Conservation (phyloP, 2,113 vertebrate genomes). For the Chloroceryle aenea region DNA sequence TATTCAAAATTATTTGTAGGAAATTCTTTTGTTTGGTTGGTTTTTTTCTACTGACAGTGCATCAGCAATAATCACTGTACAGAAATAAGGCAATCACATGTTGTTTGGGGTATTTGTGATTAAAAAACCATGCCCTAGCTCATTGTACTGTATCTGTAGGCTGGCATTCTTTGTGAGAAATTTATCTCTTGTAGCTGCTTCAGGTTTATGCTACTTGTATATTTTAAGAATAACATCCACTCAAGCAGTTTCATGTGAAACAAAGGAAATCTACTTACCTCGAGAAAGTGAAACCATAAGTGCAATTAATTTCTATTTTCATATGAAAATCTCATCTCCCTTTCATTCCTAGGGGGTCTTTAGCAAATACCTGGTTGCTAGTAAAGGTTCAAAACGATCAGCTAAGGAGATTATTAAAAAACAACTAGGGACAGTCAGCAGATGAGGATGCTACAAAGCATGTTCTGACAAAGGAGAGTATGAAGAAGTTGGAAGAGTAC, state of each 20-base stretch:
- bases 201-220: conserved; percentile 45
- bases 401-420: background rate
- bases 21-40: background rate
- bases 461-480: background rate
- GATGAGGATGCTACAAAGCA: background rate
- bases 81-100: conserved; percentile 49
- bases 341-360: background rate
- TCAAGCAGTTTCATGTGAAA: conserved; percentile 63
- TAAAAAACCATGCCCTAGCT: conserved; percentile 47
- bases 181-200: conserved; percentile 54
- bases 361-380: background rate
- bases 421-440: background rate
- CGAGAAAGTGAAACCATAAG: conserved; percentile 49
- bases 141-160: conserved; percentile 45
- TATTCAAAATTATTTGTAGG: conserved; percentile 53
- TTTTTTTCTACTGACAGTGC: conserved; percentile 25
- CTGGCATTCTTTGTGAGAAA: conserved; percentile 49
- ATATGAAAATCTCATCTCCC: background rate
- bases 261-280: conserved; percentile 62
- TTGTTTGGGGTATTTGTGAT: conserved; percentile 45
- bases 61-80: conserved; percentile 33
- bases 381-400: background rate
- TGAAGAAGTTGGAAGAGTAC: background rate
- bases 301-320: conserved; percentile 60
- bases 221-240: conserved; percentile 50